A percentile compares a stretch with the other conserved stretches of the same genome.
These are phyloP conservation scores for Malurus leucopterus DNA, from an alignment of 2,797 vertebrate species.

Conservation along the genomic window DNA sequence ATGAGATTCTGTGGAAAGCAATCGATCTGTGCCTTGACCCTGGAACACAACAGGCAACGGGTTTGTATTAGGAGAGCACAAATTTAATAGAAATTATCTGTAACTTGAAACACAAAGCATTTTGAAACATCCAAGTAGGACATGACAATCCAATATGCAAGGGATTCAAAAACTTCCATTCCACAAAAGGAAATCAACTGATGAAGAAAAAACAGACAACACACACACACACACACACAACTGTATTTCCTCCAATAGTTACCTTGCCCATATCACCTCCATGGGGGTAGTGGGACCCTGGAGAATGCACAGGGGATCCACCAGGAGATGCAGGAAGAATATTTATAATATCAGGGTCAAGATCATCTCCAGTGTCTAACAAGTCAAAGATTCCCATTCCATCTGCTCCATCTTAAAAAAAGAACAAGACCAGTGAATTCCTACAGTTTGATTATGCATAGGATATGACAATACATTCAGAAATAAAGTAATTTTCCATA, in stretches of 20 bases:
- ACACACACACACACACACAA: too few relatives aligned
- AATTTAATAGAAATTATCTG: background rate
- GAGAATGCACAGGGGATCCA: conserved; percentile 92
- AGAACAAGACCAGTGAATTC: background rate
- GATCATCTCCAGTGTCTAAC: conserved; percentile 89
- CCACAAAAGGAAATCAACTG: background rate
- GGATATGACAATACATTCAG: background rate
- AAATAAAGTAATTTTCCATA: background rate
- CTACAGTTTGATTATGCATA: background rate
- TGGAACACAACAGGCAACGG: conserved; percentile 37
- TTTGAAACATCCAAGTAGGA: background rate
- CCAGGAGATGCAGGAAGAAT: conserved; percentile 92
- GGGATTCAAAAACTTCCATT: background rate
- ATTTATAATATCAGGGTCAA: conserved; percentile 95
- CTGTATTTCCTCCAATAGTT: background rate
- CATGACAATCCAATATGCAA: background rate
- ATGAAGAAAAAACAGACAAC: background rate
- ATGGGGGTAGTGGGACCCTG: conserved; percentile 93
- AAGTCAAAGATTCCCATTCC: conserved; percentile 92
- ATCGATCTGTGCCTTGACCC: conserved; percentile 92
- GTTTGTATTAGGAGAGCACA: background rate
- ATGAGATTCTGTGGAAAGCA: conserved; percentile 89
- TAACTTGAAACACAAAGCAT: background rate
- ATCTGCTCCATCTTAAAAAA: conserved; percentile 84
- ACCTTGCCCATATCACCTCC: conserved; percentile 95